phyloP scores from a whole-genome alignment of 2,888 invertebrate species.

The Eulithis prunata region DNA sequence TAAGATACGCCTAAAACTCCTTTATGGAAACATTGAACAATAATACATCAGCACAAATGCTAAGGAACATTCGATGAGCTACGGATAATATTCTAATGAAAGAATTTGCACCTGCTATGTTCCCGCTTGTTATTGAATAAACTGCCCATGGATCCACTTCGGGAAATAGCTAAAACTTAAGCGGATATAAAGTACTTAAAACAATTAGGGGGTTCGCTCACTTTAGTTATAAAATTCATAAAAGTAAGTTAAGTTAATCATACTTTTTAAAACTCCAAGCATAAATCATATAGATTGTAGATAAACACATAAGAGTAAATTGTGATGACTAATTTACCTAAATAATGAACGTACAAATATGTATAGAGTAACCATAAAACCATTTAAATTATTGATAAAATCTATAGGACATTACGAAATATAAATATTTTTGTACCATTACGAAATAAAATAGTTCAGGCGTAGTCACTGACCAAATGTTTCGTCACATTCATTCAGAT shows the following conservation, averaged over 20 bases:
- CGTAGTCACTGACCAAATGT: slow-evolving; percentile 70
- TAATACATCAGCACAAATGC: slow-evolving; percentile 22
- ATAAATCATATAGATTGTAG: slow-evolving; percentile 58
- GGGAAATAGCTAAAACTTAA: slow-evolving; percentile 45
- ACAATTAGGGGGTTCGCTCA: slow-evolving; percentile 59
- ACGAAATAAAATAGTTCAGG: slow-evolving; percentile 65
- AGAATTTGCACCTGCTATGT: slow-evolving; percentile 4
- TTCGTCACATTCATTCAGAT: slow-evolving; percentile 54
- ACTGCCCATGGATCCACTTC: slow-evolving; percentile 10
- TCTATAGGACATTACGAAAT: slow-evolving; percentile 56
- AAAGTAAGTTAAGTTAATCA: slow-evolving; percentile 44
- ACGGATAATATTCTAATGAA: slow-evolving; percentile 4
- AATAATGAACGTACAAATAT: slow-evolving; percentile 80
- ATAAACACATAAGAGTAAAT: slow-evolving; percentile 63
- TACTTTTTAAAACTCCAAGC: slow-evolving; percentile 53
- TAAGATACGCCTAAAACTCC: slow-evolving; percentile 28
- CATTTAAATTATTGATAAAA: slow-evolving; percentile 57
- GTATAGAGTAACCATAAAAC: slow-evolving; percentile 70
- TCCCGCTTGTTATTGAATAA: slow-evolving; percentile 5
- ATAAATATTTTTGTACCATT: slow-evolving; percentile 79
- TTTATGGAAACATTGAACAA: slow-evolving; percentile 29
- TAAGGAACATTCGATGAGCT: slow-evolving; percentile 2
- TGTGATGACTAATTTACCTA: slow-evolving; percentile 72
- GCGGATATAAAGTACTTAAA: slow-evolving; percentile 45
- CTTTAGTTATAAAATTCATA: slow-evolving; percentile 45